Base-by-base conservation (phyloP, 2,113 vertebrate species). In the Colinus virginianus region DNA sequence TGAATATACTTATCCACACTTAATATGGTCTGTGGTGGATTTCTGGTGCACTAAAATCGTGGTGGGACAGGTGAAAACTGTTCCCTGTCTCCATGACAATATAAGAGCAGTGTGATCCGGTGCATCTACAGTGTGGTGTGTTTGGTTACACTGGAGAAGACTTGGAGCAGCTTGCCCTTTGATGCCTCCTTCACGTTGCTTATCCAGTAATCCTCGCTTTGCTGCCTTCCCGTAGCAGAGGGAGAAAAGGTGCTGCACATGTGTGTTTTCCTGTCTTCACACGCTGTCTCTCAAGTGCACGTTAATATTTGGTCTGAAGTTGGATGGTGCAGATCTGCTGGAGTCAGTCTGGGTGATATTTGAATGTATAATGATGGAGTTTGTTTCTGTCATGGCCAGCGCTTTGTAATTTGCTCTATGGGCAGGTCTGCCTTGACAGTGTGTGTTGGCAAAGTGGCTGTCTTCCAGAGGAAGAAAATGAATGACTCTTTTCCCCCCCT, bases 31-130 rank as follows among this genome's bases (percentile, higher is more conserved):
- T 93, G 81, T 63, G 62, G 55, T 84, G 82, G 67, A 88, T 96
- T 96, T 96, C 94, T 46, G 8, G 51, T 76, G 80, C 85, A 93
- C 95, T 95, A 82, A 93, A 96, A 91, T 78, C 43, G 19, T 94
- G 84, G 66, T 78, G 92, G 71, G 75, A 84, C 16, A 40, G 94
- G 72, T 92, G 93, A 96, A 95, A 96, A 56, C 78, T 95, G 75
- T 66, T 67, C 8, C 6, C 63, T 87, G 92, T 84, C 83, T 96
- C 69, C 45, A 74, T 69, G 69, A 93, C 93, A 78, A 88, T 94
- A 93, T 97, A 94, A 55, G 45, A 13, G 9, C 46, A 13, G 9
- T 46, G 71, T 85, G 70, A 62, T 75, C 58, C 55, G 56, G 49
- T 92, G 23, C 67, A 36, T 87, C 75, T 30, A 62, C 79, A 82